phyloP scores from a whole-genome alignment of 35 echinoderm and acorn worm species.

The Hemicentrotus pulcherrimus region DNA sequence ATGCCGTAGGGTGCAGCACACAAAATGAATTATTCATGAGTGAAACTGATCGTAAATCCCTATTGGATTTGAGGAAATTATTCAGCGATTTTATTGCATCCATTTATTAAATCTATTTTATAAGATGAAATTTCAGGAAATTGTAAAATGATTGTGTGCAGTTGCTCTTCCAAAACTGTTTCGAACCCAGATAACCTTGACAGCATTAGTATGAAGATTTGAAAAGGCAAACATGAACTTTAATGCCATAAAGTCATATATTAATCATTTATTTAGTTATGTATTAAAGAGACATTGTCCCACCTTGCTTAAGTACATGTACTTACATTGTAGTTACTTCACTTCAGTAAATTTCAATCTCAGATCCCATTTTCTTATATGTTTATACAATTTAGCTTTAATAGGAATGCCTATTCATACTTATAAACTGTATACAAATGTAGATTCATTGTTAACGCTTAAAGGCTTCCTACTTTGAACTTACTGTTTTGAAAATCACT shows the following conservation, averaged over 20 bases:
- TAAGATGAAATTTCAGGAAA: background rate
- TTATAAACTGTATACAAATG: too few relatives aligned
- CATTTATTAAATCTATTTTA: background rate
- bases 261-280: too few relatives aligned
- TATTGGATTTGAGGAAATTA: background rate
- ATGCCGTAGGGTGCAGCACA: background rate
- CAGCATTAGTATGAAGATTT: background rate
- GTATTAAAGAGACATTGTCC: too few relatives aligned
- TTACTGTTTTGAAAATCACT: too few relatives aligned
- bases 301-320: too few relatives aligned
- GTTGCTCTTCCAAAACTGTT: background rate
- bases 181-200: background rate
- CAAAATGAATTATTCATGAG: slow-evolving; percentile 4
- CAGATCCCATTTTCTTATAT: too few relatives aligned
- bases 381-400: too few relatives aligned
- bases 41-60: background rate
- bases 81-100: background rate
- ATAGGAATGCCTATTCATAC: too few relatives aligned
- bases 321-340: too few relatives aligned
- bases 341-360: too few relatives aligned
- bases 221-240: background rate
- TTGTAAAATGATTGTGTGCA: background rate
- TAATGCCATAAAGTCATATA: background rate
- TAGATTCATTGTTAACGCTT: too few relatives aligned
- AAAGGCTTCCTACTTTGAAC: too few relatives aligned